Evolutionary conservation across 2,113 vertebrate genomes (phyloP), one percentile per base, ranked within the genome.

Genomic region (Aspiorhynchus laticeps): DNA sequence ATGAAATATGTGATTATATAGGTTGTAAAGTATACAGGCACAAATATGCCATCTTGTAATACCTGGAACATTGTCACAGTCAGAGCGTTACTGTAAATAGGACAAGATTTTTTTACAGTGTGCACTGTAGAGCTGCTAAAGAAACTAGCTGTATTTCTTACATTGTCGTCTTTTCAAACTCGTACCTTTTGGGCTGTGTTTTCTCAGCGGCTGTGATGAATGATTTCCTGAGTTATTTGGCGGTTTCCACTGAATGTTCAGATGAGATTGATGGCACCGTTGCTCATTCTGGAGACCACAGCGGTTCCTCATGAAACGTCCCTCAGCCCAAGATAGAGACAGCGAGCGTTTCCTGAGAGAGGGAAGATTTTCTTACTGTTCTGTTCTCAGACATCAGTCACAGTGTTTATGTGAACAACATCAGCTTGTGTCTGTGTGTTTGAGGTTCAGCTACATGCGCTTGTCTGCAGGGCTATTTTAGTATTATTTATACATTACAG

Each of bases 181-280:
- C 2, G 73, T 46, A 43, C 73, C 67, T 71, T 71, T 36, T 14
- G 28, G 24, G 19, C 48, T 61, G 48, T 24, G 4, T 21, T 76
- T 28, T 31, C 33, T 63, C 36, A 17, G 26, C 73, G 12, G 83
- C 48, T 31, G 83, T 75, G 79, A 80, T 80, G 56, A 63, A 80
- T 63, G 80, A 19, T 82, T 82, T 82, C 61, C 80, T 67, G 80
- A 81, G 53, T 63, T 80, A 56, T 61, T 80, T 80, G 78, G 53
- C 21, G 19, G 31, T n/a, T 51, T 28, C 53, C 53, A 80, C 77
- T 14, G 46, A 83, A 88, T 48, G 63, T 31, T 77, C 46, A 86
- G 31, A 81, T 80, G 88, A 89, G 81, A 89, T 84, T 87, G 61
- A 87, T 76, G 56, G 43, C 26, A 53, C 73, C 73, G 33, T 88